Conservation (phyloP, 2,113 vertebrate genomes). For the Pitta sordida region DNA sequence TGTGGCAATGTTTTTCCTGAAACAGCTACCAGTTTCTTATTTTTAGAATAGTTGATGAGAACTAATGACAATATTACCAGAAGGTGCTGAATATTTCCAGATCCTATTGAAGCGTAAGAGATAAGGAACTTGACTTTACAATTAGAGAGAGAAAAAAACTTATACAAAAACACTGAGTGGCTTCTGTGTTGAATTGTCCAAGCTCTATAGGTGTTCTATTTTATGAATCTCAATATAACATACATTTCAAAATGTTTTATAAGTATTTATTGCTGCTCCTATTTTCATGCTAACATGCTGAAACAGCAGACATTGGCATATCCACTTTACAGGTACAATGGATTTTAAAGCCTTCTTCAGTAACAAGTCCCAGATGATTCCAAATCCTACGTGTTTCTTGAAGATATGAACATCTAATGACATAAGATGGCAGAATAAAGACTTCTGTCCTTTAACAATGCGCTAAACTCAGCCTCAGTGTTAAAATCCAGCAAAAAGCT, state of each 20-base stretch:
- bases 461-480: background rate
- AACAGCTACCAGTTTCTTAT: background rate
- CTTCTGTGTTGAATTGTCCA: background rate
- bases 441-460: background rate
- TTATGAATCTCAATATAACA: background rate
- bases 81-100: background rate
- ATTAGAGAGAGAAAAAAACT: background rate
- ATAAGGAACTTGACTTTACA: background rate
- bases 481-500: background rate
- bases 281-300: background rate
- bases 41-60: background rate
- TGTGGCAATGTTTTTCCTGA: background rate
- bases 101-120: background rate
- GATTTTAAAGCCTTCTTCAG: background rate
- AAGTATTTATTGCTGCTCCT: constrained; percentile 1
- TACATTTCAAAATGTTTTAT: background rate
- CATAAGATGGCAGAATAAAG: background rate
- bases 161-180: background rate
- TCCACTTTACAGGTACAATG: background rate
- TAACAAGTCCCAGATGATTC: background rate
- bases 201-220: background rate
- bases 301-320: background rate
- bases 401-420: background rate
- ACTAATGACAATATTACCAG: background rate
- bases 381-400: constrained; percentile 19